Conservation (phyloP, 2,797 vertebrate species). For the Sphenopsis melanotis region DNA sequence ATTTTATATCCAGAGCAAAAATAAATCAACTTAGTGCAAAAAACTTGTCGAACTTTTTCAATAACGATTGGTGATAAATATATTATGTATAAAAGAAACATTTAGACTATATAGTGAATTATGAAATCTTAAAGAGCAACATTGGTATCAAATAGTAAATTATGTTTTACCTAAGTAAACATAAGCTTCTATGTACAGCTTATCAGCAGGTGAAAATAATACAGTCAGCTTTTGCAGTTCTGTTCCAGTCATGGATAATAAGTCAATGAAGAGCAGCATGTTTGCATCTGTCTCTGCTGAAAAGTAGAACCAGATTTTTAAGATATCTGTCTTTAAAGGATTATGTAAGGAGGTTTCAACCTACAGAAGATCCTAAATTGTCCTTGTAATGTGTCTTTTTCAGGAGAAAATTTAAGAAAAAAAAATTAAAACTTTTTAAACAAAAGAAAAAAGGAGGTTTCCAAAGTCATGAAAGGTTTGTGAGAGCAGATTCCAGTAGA, state of each 20-base stretch:
- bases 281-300: not conserved
- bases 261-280: not conserved
- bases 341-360: not conserved
- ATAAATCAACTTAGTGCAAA: not conserved
- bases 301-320: not conserved
- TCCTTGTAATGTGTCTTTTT: not conserved
- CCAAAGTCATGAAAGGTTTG: not conserved
- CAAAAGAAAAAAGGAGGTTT: not conserved
- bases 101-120: not conserved
- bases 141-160: not conserved
- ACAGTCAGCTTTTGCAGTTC: not conserved
- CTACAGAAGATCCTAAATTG: not conserved
- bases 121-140: not conserved
- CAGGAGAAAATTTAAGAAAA: not conserved
- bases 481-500: not conserved
- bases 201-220: not conserved
- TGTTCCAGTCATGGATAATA: not conserved
- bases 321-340: not conserved
- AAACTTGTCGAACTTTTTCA: not conserved
- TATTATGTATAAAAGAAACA: not conserved
- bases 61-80: not conserved
- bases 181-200: not conserved
- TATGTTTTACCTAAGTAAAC: not conserved
- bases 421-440: accelerated
- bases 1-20: not conserved